phyloP scores from a whole-genome alignment of 2,113 vertebrate species.

The Pterophyllum scalare region DNA sequence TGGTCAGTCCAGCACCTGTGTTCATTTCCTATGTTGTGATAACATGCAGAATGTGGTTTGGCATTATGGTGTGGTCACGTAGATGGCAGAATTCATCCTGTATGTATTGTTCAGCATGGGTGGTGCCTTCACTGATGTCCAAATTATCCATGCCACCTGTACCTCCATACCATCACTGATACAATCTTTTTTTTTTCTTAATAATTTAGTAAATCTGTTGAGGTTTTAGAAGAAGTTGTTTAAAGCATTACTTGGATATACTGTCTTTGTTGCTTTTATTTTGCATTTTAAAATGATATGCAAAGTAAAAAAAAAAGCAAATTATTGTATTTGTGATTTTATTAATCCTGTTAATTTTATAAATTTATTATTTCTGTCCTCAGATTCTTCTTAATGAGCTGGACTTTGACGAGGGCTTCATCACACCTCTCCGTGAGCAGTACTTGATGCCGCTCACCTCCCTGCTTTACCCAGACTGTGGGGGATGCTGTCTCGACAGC shows the following conservation, averaged over 20 bases:
- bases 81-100: no score
- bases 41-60: no score
- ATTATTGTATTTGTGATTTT: not conserved
- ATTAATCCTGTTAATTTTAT: not conserved
- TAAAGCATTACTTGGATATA: not conserved
- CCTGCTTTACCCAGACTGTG: slow-evolving; percentile 89
- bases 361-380: not conserved
- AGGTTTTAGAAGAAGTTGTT: not conserved
- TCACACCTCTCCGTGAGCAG: slow-evolving; percentile 88
- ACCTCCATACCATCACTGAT: not conserved
- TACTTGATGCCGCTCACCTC: slow-evolving; percentile 85
- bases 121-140: not conserved
- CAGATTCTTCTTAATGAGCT: slow-evolving; percentile 89
- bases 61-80: not conserved
- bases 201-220: no score
- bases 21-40: no score
- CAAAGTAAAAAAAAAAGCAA: not conserved
- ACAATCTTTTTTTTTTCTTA: not conserved
- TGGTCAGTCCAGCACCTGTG: no score
- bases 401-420: slow-evolving; percentile 88
- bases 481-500: slow-evolving; percentile 88
- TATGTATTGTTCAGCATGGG: no score
- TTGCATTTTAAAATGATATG: not conserved
- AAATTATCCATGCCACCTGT: not conserved
- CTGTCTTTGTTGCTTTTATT: not conserved